phyloP scores from a whole-genome alignment of 2,797 vertebrate genomes.

The Cyclopterus lumpus region DNA sequence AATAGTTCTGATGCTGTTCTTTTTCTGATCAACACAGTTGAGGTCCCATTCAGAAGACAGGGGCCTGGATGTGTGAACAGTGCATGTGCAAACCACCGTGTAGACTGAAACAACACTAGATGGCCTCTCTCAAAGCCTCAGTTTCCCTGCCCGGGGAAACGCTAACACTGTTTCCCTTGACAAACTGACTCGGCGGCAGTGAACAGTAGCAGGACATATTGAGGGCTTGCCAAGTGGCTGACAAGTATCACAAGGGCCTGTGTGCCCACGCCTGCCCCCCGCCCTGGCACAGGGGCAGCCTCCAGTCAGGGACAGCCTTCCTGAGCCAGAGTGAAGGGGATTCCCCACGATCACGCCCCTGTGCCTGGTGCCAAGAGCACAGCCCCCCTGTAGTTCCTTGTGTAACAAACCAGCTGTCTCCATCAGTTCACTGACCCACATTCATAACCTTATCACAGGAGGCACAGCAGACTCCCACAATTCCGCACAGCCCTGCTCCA shows the following conservation, averaged over 20 bases:
- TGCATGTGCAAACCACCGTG: conserved; percentile 41
- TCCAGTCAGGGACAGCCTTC: conserved; percentile 73
- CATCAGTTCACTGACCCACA: conserved; percentile 84
- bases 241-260: conserved; percentile 77
- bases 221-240: conserved; percentile 82
- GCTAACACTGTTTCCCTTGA: conserved; percentile 73
- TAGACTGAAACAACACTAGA: conserved; percentile 62
- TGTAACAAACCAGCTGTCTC: conserved; percentile 84
- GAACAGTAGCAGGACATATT: conserved; percentile 76
- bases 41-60: conserved; percentile 25
- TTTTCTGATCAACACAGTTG: conserved; percentile 31
- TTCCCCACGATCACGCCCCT: conserved; percentile 81
- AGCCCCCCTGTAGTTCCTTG: conserved; percentile 77
- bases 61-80: conserved; percentile 35
- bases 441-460: conserved; percentile 78
- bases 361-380: conserved; percentile 74
- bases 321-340: conserved; percentile 79
- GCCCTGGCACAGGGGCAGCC: conserved; percentile 81
- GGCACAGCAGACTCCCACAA: conserved; percentile 64
- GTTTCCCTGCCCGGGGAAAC: conserved; percentile 43
- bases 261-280: conserved; percentile 75
- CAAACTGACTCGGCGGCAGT: conserved; percentile 73
- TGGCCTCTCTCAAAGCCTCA: conserved; percentile 60
- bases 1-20: conserved; percentile 8
- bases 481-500: conserved; percentile 62